phyloP scores from a whole-genome alignment of 2,888 invertebrate genomes.

The Lochmaea capreae region DNA sequence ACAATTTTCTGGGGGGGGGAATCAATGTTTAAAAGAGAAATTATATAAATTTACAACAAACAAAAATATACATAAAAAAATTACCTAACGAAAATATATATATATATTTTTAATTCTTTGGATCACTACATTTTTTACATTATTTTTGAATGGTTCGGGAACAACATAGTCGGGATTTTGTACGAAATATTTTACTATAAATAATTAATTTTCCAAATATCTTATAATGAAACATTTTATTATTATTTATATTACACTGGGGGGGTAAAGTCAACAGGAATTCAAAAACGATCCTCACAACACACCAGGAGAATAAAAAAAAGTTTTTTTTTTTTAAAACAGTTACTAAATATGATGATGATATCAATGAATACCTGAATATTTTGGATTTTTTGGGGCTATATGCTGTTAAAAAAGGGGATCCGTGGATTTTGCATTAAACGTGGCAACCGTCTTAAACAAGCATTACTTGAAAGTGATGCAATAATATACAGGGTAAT shows the following conservation, averaged over 20 bases:
- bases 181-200: slow-evolving; percentile 33
- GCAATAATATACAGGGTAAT: too few species aligned
- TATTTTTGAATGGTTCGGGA: slow-evolving; percentile 37
- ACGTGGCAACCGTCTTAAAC: too few species aligned
- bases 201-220: slow-evolving; percentile 45
- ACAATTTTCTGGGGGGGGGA: not conserved
- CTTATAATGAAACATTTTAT: slow-evolving; percentile 49
- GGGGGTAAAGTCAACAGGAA: slow-evolving; percentile 10
- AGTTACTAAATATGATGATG: not conserved
- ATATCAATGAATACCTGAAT: too few species aligned
- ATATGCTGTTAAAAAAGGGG: too few species aligned
- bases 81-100: slow-evolving; percentile 6
- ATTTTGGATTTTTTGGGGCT: too few species aligned
- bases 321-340: not conserved
- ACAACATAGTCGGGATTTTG: slow-evolving; percentile 29
- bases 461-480: too few species aligned
- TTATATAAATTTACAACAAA: slow-evolving; percentile 5
- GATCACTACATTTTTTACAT: slow-evolving; percentile 7
- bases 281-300: slow-evolving; percentile 35
- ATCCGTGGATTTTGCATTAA: too few species aligned
- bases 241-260: slow-evolving; percentile 54
- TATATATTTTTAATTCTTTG: slow-evolving; percentile 20
- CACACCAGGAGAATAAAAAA: not conserved
- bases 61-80: slow-evolving; percentile 9
- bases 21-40: not conserved